Evolutionary conservation across 1,140 invertebrate genomes (phyloP).

Genomic region (Drosophila arawakana): DNA sequence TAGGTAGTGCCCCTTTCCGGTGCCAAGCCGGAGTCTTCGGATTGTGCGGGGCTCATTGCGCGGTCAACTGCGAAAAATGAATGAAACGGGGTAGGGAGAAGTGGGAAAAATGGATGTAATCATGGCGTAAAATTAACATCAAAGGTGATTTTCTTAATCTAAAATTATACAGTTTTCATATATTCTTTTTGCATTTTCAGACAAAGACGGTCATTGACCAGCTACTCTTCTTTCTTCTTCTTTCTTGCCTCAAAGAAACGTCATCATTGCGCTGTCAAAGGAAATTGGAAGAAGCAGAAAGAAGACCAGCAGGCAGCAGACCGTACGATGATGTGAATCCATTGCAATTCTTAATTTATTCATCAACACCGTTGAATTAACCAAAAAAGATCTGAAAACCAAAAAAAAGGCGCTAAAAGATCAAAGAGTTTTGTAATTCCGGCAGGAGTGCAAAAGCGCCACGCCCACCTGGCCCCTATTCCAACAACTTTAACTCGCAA

Average conservation of each 20-base stretch:
- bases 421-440: conserved; percentile 43
- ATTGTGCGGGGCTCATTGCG: conserved; percentile 84
- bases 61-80: conserved; percentile 72
- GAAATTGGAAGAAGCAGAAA: conserved; percentile 23
- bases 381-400: conserved; percentile 25
- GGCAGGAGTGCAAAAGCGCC: conserved; percentile 12
- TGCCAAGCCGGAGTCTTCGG: conserved; percentile 82
- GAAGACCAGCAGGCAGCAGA: conserved; percentile 23
- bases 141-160: conserved; percentile 48
- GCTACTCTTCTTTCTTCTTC: neutral
- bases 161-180: no score
- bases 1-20: conserved; percentile 84
- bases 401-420: conserved; percentile 31
- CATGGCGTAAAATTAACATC: conserved; percentile 47
- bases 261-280: conserved; percentile 38
- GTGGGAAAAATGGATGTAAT: conserved; percentile 21
- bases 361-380: conserved; percentile 33
- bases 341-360: conserved; percentile 56
- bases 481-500: neutral
- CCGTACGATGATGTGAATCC: conserved; percentile 8
- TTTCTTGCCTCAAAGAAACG: neutral
- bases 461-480: conserved; percentile 31
- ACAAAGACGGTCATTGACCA: conserved; percentile 49
- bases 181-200: conserved; percentile 1
- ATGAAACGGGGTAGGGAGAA: conserved; percentile 5